phyloP scores from a whole-genome alignment of 2,113 vertebrate genomes.

The Tachuris rubrigastra region DNA sequence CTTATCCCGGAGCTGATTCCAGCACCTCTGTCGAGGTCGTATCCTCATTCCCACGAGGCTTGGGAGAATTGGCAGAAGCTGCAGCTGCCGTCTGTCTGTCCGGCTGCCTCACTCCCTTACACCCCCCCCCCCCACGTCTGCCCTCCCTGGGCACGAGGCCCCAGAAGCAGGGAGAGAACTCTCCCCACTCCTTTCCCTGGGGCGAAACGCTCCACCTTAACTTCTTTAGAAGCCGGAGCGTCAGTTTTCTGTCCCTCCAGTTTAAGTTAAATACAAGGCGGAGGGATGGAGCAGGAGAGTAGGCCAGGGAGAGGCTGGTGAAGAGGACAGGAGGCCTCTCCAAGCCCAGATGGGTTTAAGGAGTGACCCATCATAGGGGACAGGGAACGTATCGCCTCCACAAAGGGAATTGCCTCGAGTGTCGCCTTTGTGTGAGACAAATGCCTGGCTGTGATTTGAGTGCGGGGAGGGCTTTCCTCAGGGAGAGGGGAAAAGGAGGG shows the following conservation, averaged over 20 bases:
- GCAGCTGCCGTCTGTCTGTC: neutral
- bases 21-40: neutral
- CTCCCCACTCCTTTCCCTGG: neutral
- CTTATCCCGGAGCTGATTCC: neutral
- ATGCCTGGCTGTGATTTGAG: neutral
- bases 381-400: neutral
- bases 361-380: neutral
- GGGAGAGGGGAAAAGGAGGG: neutral
- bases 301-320: neutral
- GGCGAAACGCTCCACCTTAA: neutral
- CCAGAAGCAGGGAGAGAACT: neutral
- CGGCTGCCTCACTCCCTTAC: neutral
- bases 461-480: neutral
- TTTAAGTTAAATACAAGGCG: neutral
- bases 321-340: neutral
- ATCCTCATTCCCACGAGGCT: neutral
- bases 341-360: neutral
- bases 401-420: neutral
- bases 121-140: too few relatives aligned
- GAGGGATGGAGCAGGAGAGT: neutral
- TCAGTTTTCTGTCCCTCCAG: neutral
- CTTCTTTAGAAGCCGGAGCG: neutral
- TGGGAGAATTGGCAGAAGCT: neutral
- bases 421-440: slow-evolving; percentile 52
- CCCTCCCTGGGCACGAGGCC: neutral